Base-by-base conservation (phyloP, 2,113 vertebrate species). In the Lampris megalopsis region DNA sequence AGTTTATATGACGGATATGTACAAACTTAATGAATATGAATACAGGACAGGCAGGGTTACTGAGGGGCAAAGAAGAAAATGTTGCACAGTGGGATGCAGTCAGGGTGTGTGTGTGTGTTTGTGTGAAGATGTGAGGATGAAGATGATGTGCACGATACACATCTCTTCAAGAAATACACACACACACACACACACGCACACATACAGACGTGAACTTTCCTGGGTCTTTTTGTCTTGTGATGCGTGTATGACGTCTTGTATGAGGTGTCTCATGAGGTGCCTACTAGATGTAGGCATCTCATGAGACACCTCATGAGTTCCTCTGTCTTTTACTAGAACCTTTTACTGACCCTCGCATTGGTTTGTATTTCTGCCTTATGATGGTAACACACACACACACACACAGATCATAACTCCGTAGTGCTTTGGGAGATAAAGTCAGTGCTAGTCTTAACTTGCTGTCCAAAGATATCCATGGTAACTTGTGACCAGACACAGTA, bases 51-150 rank as follows among this genome's bases (percentile, higher is more conserved):
- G 24, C 24, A 24, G 24, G 24, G 24, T 24, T 24, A 24, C 24
- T 24, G 24, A 24, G 24, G 24, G 24, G 24, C 24, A 24, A 24
- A 24, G 24, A 24, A 24, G 24, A 24, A 24, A 24, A 24, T 24
- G 24, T 24, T 24, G 24, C 24, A 24, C 24, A 24, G 24, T 24
- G 24, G 24, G 24, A 24, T 24, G 24, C 24, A 24, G 24, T 24
- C 24, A 24, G 24, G 24, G 24, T 24, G 24, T 24, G 24, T 24
- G 24, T 24, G 24, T 24, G 45, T 58, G 48, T 80, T 75, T 73
- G 42, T 38, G 42, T 69, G 71, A 58, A 82, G 84, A 81, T 79
- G 72, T 71, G 76, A 81, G 81, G 61, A 65, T 68, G 54, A 35
- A 77, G 61, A 59, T 37, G 13, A 47, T 42, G 8, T 35, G n/a